phyloP scores from a whole-genome alignment of 2,888 invertebrate genomes.

The Acronicta leporina region DNA sequence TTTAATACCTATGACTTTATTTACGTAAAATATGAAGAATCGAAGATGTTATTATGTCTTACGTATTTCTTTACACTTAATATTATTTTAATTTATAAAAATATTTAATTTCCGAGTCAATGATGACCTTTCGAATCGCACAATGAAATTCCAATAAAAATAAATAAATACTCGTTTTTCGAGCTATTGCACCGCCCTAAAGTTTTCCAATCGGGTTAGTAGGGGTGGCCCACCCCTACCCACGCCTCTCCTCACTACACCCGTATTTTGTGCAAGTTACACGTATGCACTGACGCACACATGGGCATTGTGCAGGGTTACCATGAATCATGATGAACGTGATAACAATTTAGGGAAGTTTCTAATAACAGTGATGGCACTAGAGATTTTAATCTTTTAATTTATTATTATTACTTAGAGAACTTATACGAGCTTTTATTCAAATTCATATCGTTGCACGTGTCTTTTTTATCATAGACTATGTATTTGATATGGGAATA shows the following conservation, averaged over 20 bases:
- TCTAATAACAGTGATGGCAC: constrained; percentile 26
- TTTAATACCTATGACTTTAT: too few species aligned
- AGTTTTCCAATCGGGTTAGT: constrained; percentile 75
- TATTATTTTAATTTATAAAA: too few species aligned
- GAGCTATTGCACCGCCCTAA: constrained; percentile 73
- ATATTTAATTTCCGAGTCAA: too few species aligned
- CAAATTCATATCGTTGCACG: not conserved
- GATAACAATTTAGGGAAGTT: constrained; percentile 35
- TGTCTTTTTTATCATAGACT: not conserved
- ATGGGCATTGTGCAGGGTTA: constrained; percentile 64
- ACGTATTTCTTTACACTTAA: too few species aligned
- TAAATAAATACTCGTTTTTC: constrained; percentile 51
- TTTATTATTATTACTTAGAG: constrained; percentile 6
- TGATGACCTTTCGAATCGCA: not conserved
- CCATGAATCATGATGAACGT: constrained; percentile 46
- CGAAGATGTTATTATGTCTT: too few species aligned
- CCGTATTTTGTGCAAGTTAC: constrained; percentile 69
- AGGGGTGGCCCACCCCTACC: constrained; percentile 67
- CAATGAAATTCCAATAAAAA: constrained; percentile 39
- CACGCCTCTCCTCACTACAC: constrained; percentile 61
- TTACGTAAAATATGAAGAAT: too few species aligned
- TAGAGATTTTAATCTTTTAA: constrained; percentile 15
- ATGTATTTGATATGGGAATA: too few species aligned
- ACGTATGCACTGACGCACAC: constrained; percentile 57
- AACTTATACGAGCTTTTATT: not conserved